phyloP scores from a whole-genome alignment of 2,113 vertebrate genomes.

The Lepus americanus region DNA sequence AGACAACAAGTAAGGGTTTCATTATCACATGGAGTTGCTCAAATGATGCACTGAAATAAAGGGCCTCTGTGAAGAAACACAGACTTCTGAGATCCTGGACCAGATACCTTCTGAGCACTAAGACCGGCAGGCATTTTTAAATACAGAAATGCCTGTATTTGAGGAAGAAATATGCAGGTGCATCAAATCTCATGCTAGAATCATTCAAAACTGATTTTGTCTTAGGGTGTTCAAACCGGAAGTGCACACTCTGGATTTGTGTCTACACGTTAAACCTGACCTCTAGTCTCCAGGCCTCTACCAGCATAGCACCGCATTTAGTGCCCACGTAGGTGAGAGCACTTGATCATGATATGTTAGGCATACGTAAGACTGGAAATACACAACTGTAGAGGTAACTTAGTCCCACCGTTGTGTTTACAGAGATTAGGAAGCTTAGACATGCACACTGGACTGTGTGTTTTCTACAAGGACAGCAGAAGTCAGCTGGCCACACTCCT shows the following conservation, averaged over 20 bases:
- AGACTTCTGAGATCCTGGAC: not conserved
- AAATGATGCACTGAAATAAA: conserved; percentile 7
- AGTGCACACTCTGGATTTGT: not conserved
- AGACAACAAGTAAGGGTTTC: not conserved
- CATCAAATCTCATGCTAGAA: conserved; percentile 21
- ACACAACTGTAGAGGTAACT: not conserved
- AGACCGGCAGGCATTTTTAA: not conserved
- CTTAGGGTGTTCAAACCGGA: not conserved
- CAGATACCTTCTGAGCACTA: not conserved
- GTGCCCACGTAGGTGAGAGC: not conserved
- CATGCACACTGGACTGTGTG: not conserved
- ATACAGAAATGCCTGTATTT: not conserved
- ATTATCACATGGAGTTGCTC: not conserved
- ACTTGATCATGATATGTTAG: not conserved
- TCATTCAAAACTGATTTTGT: conserved; percentile 12
- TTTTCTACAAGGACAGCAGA: not conserved
- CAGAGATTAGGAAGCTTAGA: not conserved
- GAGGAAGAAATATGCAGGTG: conserved; percentile 32
- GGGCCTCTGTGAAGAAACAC: not conserved
- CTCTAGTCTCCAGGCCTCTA: not conserved
- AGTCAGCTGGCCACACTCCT: not conserved
- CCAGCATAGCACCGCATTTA: not conserved
- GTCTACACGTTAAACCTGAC: not conserved
- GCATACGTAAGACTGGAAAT: not conserved
- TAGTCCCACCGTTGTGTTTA: not conserved